Evolutionary conservation across 1,140 invertebrate species (phyloP), one percentile per base, ranked within the genome.

Genomic region (Aphaenogaster ashmeadi): DNA sequence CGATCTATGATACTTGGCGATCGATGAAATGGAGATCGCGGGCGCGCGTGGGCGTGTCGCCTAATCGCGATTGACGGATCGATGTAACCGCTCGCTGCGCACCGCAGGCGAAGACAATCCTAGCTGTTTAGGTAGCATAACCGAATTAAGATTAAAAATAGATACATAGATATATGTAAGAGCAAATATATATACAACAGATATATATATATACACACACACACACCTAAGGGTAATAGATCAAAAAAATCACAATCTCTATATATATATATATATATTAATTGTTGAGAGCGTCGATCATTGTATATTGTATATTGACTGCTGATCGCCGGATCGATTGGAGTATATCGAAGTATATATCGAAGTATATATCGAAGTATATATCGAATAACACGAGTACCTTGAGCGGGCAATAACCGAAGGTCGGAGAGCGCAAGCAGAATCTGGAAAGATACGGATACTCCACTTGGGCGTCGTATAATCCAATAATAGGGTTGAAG

Each of bases 31-130:
- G 69, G 21, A 5, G 36, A 47, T 50, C 67, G 33, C 15, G 44
- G 71, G 36, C 41, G 21, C 36, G 72, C 54, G 13, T 21, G 41
- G 41, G 54, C 72, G 27, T 27, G 27, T 58, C 27, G 33, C 69
- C 69, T 84, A 75, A 38, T 56, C 50, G 64, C 41, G 47, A 84
- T 47, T 84, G 21, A 60, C 54, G 54, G 18, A 50, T 62, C 56
- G 47, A 84, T 84, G 69, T 84, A 84, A 84, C 80, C 80, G 41
- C 80, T 74, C 80, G 44, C 72, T 84, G 69, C 80, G 58, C 15
- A 18, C 64, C 69, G 56, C 54, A 60, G 47, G 80, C 80, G 80
- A 84, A 84, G 80, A 84, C 80, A 84, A 84, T 84, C 80, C 69
- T 84, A 84, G 52, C 13, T 74, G 11, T 38, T 84, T 84, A 84